These are phyloP conservation scores for Microctenopoma stevenorrisi DNA, from an alignment of 2,797 vertebrate species.

Conservation along the genomic window DNA sequence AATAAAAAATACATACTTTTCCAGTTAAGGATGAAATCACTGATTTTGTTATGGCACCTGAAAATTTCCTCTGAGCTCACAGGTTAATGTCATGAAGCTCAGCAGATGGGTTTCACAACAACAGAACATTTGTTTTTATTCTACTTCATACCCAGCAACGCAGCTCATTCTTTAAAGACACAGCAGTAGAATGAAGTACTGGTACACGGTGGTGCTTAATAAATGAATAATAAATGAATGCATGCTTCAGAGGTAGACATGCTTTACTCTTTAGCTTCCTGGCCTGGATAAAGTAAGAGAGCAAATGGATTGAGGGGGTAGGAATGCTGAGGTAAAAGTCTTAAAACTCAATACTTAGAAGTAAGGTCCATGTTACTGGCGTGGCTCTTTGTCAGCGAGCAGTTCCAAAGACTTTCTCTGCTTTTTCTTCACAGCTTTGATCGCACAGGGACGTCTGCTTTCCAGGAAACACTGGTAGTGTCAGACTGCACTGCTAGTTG, in stretches of 20 bases:
- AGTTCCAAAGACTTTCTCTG: constrained; percentile 1
- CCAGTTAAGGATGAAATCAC: not conserved
- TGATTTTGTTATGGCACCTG: not conserved
- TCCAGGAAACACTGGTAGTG: constrained; percentile 23
- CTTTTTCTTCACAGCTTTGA: constrained; percentile 18
- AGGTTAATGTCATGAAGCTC: not conserved
- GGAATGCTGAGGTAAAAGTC: not conserved
- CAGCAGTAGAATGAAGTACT: too few relatives aligned
- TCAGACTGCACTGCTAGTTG: not conserved
- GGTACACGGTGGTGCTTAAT: too few relatives aligned
- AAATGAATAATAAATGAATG: too few relatives aligned
- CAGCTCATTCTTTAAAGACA: not conserved
- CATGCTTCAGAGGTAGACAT: too few relatives aligned
- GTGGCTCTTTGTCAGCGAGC: not conserved
- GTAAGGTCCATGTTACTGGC: not conserved
- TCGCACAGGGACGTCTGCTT: constrained; percentile 10
- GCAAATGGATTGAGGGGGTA: too few relatives aligned
- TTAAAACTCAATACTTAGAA: not conserved
- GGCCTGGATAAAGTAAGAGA: not conserved
- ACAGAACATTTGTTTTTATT: not conserved
- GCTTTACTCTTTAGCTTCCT: too few relatives aligned
- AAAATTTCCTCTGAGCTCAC: not conserved
- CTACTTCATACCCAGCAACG: not conserved
- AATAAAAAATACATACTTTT: not conserved
- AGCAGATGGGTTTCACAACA: not conserved